Evolutionary conservation across 2,113 vertebrate species (phyloP).

Genomic region (Solea senegalensis): DNA sequence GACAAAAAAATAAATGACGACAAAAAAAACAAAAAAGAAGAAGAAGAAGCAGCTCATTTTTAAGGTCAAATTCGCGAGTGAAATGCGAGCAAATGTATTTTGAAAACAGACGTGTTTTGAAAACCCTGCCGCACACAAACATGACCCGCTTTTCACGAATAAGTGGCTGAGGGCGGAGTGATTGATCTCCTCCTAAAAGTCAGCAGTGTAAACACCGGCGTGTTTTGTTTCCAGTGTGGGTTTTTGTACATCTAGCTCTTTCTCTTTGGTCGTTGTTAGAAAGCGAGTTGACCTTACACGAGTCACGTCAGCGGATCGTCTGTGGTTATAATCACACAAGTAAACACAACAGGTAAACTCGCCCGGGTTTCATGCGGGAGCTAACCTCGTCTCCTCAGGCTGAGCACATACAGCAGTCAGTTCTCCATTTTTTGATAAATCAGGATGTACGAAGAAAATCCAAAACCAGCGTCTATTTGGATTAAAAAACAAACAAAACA

Average conservation of each 20-base stretch:
- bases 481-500: no score
- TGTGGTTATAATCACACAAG: no score
- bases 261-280: background rate
- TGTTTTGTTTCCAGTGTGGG: conserved; percentile 28
- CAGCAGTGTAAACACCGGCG: conserved; percentile 40
- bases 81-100: conserved; percentile 37
- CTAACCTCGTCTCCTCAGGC: no score
- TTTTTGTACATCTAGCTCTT: conserved; percentile 10
- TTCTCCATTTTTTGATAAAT: no score
- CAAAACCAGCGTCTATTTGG: no score
- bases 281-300: no score
- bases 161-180: conserved; percentile 10
- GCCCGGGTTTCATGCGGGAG: no score
- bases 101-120: conserved; percentile 50
- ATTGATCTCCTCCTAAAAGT: conserved; percentile 4
- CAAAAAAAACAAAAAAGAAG: conserved; percentile 16
- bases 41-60: background rate
- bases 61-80: conserved; percentile 38
- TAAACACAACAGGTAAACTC: no score
- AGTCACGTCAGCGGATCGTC: no score
- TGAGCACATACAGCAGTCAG: no score
- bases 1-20: no score
- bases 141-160: conserved; percentile 5
- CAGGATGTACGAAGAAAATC: no score
- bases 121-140: conserved; percentile 41